Evolutionary conservation across 2,888 invertebrate genomes (phyloP).

Genomic region (Dorcus parallelipipedus): DNA sequence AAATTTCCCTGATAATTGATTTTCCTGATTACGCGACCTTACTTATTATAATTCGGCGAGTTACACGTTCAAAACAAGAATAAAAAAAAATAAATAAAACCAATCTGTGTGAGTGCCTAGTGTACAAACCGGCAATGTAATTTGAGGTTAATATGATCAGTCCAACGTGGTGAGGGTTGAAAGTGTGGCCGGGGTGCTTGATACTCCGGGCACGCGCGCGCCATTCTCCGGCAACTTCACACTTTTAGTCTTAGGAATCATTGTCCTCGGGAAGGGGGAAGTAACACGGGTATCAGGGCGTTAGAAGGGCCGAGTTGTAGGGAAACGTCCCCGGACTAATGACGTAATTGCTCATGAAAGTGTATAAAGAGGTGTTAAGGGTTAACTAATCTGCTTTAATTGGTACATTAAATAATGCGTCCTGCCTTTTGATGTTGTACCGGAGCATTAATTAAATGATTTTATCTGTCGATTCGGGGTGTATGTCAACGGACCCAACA

Average conservation of each 20-base stretch:
- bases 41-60: not conserved
- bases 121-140: constrained; percentile 33
- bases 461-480: too few relatives aligned
- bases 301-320: constrained; percentile 15
- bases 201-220: constrained; percentile 41
- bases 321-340: too few relatives aligned
- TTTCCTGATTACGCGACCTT: not conserved
- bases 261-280: constrained; percentile 11
- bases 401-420: too few relatives aligned
- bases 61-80: not conserved
- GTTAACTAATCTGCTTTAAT: too few relatives aligned
- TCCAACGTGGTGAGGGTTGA: constrained; percentile 27
- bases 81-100: constrained; percentile 6
- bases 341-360: too few relatives aligned
- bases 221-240: constrained; percentile 45
- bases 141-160: constrained; percentile 38
- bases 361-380: too few relatives aligned
- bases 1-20: not conserved
- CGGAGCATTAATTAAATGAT: too few relatives aligned
- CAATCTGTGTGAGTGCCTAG: constrained; percentile 23
- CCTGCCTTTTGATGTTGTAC: too few relatives aligned
- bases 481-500: too few relatives aligned
- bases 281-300: constrained; percentile 14
- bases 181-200: constrained; percentile 29
- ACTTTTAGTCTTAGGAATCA: constrained; percentile 29